A percentile compares a stretch with the other conserved stretches of the same genome.
phyloP scores from a whole-genome alignment of 2,797 vertebrate genomes.

The Syngnathus rostellatus region DNA sequence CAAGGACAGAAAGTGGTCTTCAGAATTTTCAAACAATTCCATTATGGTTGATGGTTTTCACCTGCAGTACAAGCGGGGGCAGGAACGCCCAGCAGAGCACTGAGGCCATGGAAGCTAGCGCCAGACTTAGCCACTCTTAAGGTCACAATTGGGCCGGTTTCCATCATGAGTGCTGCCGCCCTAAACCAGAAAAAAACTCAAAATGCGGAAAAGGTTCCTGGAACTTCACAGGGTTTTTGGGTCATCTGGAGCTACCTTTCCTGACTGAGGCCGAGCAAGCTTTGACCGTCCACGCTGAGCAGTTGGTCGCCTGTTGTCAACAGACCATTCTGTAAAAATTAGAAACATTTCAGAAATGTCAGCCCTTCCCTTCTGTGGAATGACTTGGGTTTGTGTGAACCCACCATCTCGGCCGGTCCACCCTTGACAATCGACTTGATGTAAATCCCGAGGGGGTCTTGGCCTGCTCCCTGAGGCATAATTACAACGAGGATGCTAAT shows the following conservation, averaged over 20 bases:
- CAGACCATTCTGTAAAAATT: slow-evolving; percentile 72
- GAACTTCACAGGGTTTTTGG: not conserved
- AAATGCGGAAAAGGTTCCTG: not conserved
- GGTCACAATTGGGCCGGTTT: slow-evolving; percentile 83
- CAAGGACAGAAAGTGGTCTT: not conserved
- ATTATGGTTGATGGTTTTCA: slow-evolving; percentile 31
- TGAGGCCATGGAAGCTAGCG: slow-evolving; percentile 82
- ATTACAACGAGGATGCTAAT: slow-evolving; percentile 2
- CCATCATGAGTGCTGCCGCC: slow-evolving; percentile 86
- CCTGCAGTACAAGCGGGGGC: slow-evolving; percentile 70
- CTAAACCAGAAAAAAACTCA: slow-evolving; percentile 54
- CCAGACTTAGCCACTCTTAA: slow-evolving; percentile 85
- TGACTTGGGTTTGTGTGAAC: slow-evolving; percentile 25
- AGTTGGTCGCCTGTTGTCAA: slow-evolving; percentile 86
- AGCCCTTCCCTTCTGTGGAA: not conserved
- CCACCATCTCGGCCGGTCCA: slow-evolving; percentile 85
- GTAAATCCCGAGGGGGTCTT: slow-evolving; percentile 87
- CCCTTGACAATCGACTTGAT: slow-evolving; percentile 89
- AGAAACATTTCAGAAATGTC: not conserved
- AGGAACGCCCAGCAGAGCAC: slow-evolving; percentile 75
- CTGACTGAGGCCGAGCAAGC: slow-evolving; percentile 83
- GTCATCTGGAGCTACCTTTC: slow-evolving; percentile 73
- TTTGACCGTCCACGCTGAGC: slow-evolving; percentile 84
- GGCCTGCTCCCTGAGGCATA: slow-evolving; percentile 77
- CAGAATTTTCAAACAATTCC: not conserved